phyloP scores from a whole-genome alignment of 2,797 vertebrate species.

The Danio tinwini region DNA sequence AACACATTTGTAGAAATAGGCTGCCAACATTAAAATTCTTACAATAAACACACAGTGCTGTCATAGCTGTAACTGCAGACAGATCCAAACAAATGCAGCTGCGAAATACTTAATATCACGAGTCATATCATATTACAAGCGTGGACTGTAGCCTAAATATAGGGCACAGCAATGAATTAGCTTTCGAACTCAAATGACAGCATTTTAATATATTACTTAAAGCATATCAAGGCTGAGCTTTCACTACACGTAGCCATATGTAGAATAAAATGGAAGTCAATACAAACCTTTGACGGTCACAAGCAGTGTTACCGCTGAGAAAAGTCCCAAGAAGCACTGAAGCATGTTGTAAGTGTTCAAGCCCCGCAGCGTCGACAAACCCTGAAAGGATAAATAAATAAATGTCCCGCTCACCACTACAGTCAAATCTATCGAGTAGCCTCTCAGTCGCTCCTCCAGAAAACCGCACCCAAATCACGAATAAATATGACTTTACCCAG shows the following conservation, averaged over 20 bases:
- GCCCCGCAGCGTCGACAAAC: background rate
- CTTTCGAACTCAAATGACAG: background rate
- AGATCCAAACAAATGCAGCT: background rate
- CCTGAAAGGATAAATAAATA: too few relatives aligned
- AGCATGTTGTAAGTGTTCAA: background rate
- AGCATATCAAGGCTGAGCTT: background rate
- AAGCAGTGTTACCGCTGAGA: background rate
- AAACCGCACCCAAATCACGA: conserved; percentile 2
- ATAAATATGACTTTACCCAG: background rate
- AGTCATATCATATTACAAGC: background rate
- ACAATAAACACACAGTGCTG: background rate
- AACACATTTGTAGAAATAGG: background rate
- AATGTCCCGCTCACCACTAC: too few relatives aligned
- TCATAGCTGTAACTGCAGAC: background rate
- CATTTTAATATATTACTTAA: background rate
- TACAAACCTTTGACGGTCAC: conserved; percentile 15
- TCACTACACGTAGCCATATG: background rate
- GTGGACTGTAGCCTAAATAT: background rate
- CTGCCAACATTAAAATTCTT: background rate
- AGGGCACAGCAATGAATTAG: background rate
- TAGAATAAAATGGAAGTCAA: background rate
- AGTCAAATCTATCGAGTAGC: background rate
- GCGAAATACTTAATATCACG: background rate
- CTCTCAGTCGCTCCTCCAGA: too few relatives aligned
- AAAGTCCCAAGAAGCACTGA: background rate